phyloP scores from a whole-genome alignment of 2,888 invertebrate genomes.

The Trachelus troglodyta region DNA sequence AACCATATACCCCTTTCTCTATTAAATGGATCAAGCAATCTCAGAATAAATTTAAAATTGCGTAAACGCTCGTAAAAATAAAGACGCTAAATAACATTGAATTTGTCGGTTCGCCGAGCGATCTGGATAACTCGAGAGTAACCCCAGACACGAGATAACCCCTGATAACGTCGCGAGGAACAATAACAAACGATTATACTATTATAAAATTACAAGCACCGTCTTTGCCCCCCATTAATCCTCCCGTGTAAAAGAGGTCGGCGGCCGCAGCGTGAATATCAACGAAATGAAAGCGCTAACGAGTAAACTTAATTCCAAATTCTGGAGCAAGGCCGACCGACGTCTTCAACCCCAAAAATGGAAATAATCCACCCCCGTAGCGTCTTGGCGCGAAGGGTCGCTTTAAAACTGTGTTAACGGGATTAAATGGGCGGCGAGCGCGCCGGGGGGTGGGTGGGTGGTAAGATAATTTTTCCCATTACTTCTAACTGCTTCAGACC shows the following conservation, averaged over 20 bases:
- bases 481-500: conserved; percentile 24
- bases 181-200: not conserved
- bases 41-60: conserved; percentile 10
- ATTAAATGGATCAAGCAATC: conserved; percentile 39
- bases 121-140: not conserved
- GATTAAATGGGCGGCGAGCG: conserved; percentile 26
- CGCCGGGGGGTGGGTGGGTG: conserved; percentile 1
- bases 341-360: conserved; percentile 10
- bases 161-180: not conserved
- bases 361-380: conserved; percentile 16
- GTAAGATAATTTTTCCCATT: conserved; percentile 36
- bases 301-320: conserved; percentile 24
- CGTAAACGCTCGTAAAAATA: not conserved
- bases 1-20: conserved; percentile 27
- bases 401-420: conserved; percentile 28
- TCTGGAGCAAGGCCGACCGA: conserved; percentile 12
- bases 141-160: not conserved
- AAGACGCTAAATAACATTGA: not conserved
- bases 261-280: conserved; percentile 8
- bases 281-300: conserved; percentile 24
- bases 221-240: not conserved
- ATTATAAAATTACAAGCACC: not conserved
- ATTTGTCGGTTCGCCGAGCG: not conserved
- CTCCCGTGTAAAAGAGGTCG: not conserved
- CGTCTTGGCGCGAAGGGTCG: conserved; percentile 14